These are phyloP conservation scores for Mandrillus leucophaeus DNA, from an alignment of 2,113 vertebrate species.

Conservation along the genomic window DNA sequence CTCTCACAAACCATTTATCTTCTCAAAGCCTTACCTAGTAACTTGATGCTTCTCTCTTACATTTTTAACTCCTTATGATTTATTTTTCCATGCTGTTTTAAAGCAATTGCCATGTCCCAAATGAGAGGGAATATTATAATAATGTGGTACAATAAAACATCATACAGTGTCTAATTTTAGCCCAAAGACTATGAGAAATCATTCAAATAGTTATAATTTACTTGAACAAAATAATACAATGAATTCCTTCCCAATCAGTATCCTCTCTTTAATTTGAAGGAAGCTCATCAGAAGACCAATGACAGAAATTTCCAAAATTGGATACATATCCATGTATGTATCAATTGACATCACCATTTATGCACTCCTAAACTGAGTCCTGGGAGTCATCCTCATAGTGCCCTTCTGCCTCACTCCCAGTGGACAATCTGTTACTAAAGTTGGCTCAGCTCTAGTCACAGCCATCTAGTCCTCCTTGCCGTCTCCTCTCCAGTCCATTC, in stretches of 20 bases:
- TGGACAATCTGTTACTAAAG: not conserved
- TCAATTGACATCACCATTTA: not conserved
- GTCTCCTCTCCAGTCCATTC: not conserved
- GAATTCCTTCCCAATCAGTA: not conserved
- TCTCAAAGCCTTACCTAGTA: constrained; percentile 65
- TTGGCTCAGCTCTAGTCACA: not conserved
- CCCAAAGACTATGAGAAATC: not conserved
- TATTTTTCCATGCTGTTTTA: constrained; percentile 31
- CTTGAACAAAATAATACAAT: not conserved
- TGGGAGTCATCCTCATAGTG: not conserved
- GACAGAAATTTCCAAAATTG: not conserved
- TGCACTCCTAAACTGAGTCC: not conserved
- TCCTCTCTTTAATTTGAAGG: not conserved
- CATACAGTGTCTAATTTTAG: not conserved
- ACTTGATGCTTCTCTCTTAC: constrained; percentile 63
- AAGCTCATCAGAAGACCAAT: not conserved
- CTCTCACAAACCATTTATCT: constrained; percentile 71
- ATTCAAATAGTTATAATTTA: not conserved
- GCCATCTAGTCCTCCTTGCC: not conserved
- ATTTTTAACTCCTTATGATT: constrained; percentile 63
- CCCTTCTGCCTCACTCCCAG: not conserved
- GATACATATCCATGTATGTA: not conserved
- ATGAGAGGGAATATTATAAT: constrained; percentile 7
- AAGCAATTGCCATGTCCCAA: constrained; percentile 34
- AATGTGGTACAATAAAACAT: not conserved